These are phyloP conservation scores for Caenorhabditis latens DNA, from an alignment of 1,140 invertebrate species.

Conservation along the genomic window DNA sequence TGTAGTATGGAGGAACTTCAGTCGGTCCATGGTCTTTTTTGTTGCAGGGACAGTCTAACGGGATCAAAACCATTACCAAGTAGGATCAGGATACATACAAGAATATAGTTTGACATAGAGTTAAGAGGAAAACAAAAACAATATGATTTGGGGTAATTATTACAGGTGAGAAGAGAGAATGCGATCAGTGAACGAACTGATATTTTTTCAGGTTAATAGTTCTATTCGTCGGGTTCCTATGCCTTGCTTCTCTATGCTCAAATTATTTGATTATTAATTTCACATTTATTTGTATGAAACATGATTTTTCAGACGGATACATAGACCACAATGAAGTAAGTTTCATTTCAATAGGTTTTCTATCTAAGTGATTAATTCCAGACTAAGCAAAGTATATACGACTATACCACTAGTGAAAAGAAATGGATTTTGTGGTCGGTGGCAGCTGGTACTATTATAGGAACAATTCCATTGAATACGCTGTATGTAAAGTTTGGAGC, in stretches of 20 bases:
- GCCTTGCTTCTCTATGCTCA: conserved; percentile 42
- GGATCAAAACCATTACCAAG: too few species aligned
- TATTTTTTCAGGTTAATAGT: conserved; percentile 29
- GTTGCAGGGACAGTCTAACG: too few species aligned
- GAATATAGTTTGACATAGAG: too few species aligned
- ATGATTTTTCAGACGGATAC: conserved; percentile 17
- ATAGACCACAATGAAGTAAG: neutral
- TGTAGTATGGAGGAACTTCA: conserved; percentile 27
- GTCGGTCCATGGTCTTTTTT: conserved; percentile 8
- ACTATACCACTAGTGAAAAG: conserved; percentile 31
- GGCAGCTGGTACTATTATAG: conserved; percentile 42
- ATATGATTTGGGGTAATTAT: conserved; percentile 2
- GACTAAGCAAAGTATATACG: conserved; percentile 18
- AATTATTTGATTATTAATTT: conserved; percentile 60
- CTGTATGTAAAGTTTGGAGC: conserved; percentile 55
- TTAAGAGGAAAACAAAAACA: too few species aligned
- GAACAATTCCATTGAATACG: conserved; percentile 46
- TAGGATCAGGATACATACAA: too few species aligned
- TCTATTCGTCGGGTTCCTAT: conserved; percentile 31
- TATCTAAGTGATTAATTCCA: neutral
- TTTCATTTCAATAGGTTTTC: neutral
- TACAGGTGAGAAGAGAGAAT: neutral
- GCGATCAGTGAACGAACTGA: too few species aligned
- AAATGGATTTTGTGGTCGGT: conserved; percentile 56
- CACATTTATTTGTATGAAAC: conserved; percentile 60